Percentiles rank a stretch among this genome's conserved stretches.
Evolutionary conservation across 2,113 vertebrate genomes (phyloP).

Genomic region (Alouatta palliata): DNA sequence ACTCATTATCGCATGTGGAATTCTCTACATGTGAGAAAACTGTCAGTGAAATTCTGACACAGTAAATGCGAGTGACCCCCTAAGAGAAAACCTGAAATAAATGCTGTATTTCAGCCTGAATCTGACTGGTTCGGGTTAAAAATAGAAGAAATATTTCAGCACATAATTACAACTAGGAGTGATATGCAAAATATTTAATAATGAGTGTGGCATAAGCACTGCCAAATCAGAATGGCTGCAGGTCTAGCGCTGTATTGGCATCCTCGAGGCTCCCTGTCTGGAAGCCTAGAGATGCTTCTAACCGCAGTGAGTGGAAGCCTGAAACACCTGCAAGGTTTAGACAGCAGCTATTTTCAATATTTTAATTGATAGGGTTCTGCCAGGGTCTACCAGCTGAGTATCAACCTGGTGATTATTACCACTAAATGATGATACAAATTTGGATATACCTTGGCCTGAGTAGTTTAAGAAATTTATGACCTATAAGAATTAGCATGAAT

Average conservation of each 20-base stretch:
- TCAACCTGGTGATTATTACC: background rate
- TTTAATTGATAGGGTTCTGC: background rate
- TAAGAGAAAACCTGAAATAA: conserved; percentile 32
- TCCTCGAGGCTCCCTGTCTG: too few species aligned
- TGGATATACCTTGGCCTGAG: background rate
- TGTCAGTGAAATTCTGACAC: background rate
- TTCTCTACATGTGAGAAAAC: background rate
- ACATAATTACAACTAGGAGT: background rate
- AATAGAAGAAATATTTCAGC: background rate
- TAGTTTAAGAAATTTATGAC: background rate
- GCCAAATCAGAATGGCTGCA: background rate
- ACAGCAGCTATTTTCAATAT: background rate
- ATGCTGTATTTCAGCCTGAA: background rate
- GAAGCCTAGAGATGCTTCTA: background rate
- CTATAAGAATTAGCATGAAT: background rate
- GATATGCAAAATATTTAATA: background rate
- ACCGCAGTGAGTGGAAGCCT: background rate
- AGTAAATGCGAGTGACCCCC: background rate
- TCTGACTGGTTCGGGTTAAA: background rate
- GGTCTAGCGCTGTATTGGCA: background rate
- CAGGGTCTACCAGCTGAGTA: background rate
- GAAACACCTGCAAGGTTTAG: background rate
- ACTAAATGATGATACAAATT: background rate
- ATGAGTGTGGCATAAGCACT: background rate
- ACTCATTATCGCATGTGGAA: background rate